Base-by-base conservation (phyloP, 1,140 invertebrate species). In the Drosophila nannoptera region DNA sequence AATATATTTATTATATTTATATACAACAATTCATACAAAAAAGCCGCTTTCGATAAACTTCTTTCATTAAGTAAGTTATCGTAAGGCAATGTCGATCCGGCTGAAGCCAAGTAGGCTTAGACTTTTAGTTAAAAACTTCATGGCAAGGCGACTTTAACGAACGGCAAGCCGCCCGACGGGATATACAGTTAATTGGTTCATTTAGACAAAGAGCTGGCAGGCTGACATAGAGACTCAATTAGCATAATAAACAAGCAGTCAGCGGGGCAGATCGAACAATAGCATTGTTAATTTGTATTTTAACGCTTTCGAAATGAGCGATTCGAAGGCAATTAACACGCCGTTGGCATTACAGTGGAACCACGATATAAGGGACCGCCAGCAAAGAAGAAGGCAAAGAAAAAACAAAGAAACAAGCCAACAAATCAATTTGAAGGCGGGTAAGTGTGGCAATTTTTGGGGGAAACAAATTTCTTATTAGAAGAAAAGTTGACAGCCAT, bases 231-330 rank as follows among this genome's bases (percentile, higher is more conserved):
- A 14, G 5, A 61, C 62, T 50, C 62, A 74, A 74, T 74, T 74
- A 74, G 68, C 68, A 74, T 70, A 61, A 62, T 61, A 74, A 74
- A 70, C 61, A 66, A 56, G 40, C 40, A 2, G 6, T 6, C 40
- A 62, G 56, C n/a, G 32, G 40, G 49, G 54, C 58, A 50, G 22
- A 50, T 69, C 61, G 75, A 66, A 59, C 73, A 78, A 78, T 65
- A 46, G 68, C 62, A 66, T 63, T 78, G 59, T 46, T 48, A 84
- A 84, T 84, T 76, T 53, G 61, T 73, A 73, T 46, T 77, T 68
- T 59, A 76, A 67, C 81, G 75, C 22, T 56, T 48, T 63, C 71
- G 72, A 77, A 77, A 75, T 71, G 72, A 49, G 56, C 68, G 68
- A 66, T 73, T 78, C 65, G 36, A 46, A 40, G 59, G 66, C 69